Conservation (phyloP, 2,888 invertebrate genomes). For the Trachelus troglodyta region DNA sequence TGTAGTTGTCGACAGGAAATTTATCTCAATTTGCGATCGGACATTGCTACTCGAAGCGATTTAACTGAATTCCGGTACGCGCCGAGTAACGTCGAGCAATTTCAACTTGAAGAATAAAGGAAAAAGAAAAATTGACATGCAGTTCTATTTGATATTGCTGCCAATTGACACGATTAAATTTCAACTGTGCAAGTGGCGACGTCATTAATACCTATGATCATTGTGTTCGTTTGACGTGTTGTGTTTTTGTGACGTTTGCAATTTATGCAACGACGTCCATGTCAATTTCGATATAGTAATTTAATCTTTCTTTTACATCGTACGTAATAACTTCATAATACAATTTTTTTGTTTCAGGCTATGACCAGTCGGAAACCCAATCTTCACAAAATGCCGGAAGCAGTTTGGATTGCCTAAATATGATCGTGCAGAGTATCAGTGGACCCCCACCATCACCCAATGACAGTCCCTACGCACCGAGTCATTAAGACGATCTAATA, state of each 20-base stretch:
- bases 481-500: slow-evolving; percentile 37
- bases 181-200: background rate
- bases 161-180: background rate
- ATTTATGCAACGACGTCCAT: background rate
- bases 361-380: slow-evolving; percentile 49
- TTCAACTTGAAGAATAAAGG: background rate
- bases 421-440: slow-evolving; percentile 78
- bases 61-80: background rate
- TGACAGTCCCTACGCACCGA: slow-evolving; percentile 49
- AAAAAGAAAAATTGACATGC: background rate
- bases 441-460: slow-evolving; percentile 58
- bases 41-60: background rate
- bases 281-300: background rate
- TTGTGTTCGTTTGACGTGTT: background rate
- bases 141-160: background rate
- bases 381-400: slow-evolving; percentile 66
- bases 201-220: background rate
- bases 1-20: background rate
- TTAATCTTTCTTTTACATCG: background rate
- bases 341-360: slow-evolving; percentile 46
- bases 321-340: background rate
- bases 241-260: background rate
- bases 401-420: slow-evolving; percentile 76
- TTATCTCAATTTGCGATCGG: slow-evolving; percentile 3
- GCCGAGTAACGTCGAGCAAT: background rate